Evolutionary conservation across 2,797 vertebrate genomes (phyloP).

Genomic region (Poeciliopsis gracilis): DNA sequence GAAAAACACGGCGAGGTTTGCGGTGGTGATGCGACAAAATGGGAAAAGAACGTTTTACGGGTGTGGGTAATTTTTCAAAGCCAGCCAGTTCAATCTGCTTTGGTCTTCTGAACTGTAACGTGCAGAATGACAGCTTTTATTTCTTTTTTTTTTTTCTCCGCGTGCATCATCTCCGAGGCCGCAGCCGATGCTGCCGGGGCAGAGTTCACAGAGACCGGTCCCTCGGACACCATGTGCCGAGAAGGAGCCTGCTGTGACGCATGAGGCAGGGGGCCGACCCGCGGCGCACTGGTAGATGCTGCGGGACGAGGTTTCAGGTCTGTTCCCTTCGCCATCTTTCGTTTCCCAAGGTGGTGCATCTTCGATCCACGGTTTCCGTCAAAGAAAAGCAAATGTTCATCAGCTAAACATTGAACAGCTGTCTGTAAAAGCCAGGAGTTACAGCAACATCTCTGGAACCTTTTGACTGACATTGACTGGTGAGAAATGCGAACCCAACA

Average conservation of each 20-base stretch:
- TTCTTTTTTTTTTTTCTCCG: neutral
- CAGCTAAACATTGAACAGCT: neutral
- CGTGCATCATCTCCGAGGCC: neutral
- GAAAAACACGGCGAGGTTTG: neutral
- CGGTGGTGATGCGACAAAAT: neutral
- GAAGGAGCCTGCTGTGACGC: neutral
- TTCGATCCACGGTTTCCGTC: neutral
- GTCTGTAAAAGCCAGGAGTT: neutral
- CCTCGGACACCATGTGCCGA: neutral
- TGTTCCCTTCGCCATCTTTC: neutral
- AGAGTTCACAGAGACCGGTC: neutral
- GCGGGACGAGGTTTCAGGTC: neutral
- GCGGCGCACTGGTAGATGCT: neutral
- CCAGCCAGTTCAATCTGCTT: neutral
- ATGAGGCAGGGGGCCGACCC: neutral
- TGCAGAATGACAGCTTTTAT: neutral
- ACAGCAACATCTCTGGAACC: neutral
- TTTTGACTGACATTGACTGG: neutral
- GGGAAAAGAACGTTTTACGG: neutral
- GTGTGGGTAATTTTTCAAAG: neutral
- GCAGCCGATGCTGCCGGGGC: neutral
- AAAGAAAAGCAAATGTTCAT: neutral
- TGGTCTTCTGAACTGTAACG: neutral
- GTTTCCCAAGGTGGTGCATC: neutral
- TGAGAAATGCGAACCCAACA: neutral